Percentiles rank a stretch among this genome's conserved stretches.
Conservation (phyloP, 2,113 vertebrate species). For the Poecilia latipinna region DNA sequence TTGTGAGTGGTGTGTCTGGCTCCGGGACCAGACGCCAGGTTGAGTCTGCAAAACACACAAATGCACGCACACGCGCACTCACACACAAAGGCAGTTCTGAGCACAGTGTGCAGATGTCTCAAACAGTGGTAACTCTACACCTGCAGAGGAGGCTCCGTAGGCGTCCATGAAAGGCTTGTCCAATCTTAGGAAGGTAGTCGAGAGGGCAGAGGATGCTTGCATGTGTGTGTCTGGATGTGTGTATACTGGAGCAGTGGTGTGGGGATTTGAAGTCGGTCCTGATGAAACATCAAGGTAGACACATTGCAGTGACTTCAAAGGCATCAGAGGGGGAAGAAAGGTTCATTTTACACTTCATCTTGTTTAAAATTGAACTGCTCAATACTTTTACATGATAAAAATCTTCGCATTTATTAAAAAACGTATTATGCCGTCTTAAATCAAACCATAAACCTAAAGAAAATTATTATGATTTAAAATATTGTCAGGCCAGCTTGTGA, state of each 20-base stretch:
- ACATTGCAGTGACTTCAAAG: constrained; percentile 6
- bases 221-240: not conserved
- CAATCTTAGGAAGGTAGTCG: constrained; percentile 39
- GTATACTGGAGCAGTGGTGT: constrained; percentile 36
- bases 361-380: not conserved
- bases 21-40: constrained; percentile 66
- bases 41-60: constrained; percentile 50
- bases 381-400: not conserved
- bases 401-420: not conserved
- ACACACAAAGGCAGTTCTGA: constrained; percentile 20
- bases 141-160: constrained; percentile 66
- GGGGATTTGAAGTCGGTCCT: constrained; percentile 46
- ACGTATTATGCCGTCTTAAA: too few species aligned
- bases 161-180: constrained; percentile 53
- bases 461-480: not conserved
- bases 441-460: too few species aligned
- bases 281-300: constrained; percentile 42
- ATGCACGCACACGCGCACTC: constrained; percentile 5
- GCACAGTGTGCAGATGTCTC: constrained; percentile 56
- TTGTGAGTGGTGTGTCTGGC: constrained; percentile 66
- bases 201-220: constrained; percentile 35
- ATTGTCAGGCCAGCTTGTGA: not conserved
- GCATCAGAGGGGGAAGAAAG: constrained; percentile 4
- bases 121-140: constrained; percentile 63
- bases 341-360: not conserved